Evolutionary conservation across 2,888 invertebrate species (phyloP), one percentile per base, ranked within the genome.

Genomic region (Cistogaster globosa): DNA sequence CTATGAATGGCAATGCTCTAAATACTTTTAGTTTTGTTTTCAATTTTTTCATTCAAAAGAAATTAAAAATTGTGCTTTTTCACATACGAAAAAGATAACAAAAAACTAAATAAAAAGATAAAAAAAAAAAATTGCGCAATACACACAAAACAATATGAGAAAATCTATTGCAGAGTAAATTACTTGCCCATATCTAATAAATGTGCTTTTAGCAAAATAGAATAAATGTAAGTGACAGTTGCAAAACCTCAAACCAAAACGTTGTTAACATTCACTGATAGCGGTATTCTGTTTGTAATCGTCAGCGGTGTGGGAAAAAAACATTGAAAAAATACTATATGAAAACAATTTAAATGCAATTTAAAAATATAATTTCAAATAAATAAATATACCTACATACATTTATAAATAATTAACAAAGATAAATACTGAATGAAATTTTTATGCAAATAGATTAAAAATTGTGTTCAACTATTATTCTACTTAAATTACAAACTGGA

Each of bases 221-320:
- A 75, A 38, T 45, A 60, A 38, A 76, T 65, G 53, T 55, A 26
- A 83, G 62, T 78, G 85, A 72, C 77, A 77, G 68, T 60, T 76
- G 65, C 38, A 53, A 85, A 81, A 85, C 67, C 85, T 82, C 82
- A 85, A 82, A 82, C 82, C 82, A 82, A 85, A 82, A 60, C 74
- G 74, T 82, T 78, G 69, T 69, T 82, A 75, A 85, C 85, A 82
- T 74, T 75, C 69, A 51, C 22, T 32, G 74, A 71, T 55, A 78
- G 78, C 82, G 84, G 75, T 82, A 58, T 57, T 57, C 22, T 45
- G 7, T 22, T 38, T 57, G 11, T 53, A 45, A 42, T 42, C 20
- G 55, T 26, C 65, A 38, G 51, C 68, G 32, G 22, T 36, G 76
- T 76, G 57, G 58, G 53, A 72, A 67, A 77, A 74, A 68, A 68